Conservation (phyloP, 2,797 vertebrate genomes). For the Melanotaenia trifasciata region DNA sequence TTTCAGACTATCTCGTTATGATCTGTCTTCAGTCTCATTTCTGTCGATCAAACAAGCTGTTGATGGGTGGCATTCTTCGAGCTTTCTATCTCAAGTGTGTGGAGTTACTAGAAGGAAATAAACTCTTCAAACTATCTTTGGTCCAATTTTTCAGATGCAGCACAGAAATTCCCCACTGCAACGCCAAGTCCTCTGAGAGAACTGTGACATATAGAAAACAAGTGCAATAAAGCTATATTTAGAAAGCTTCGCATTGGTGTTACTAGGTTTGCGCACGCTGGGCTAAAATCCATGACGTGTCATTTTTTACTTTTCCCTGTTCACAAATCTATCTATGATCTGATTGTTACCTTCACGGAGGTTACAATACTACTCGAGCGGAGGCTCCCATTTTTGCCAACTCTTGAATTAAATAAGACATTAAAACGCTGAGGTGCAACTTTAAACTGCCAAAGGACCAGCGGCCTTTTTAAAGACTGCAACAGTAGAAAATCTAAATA, state of each 20-base stretch:
- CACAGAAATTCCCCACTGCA: constrained; percentile 34
- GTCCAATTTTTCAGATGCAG: constrained; percentile 76
- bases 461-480: constrained; percentile 49
- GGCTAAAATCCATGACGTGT: constrained; percentile 29
- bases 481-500: constrained; percentile 64
- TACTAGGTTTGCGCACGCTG: constrained; percentile 26
- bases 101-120: constrained; percentile 24
- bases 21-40: constrained; percentile 1
- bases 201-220: constrained; percentile 56
- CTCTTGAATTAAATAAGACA: constrained; percentile 73
- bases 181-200: constrained; percentile 36
- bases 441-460: constrained; percentile 36
- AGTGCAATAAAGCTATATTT: constrained; percentile 78
- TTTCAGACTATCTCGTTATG: neutral
- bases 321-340: constrained; percentile 27
- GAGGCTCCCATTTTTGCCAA: constrained; percentile 56
- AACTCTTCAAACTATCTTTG: constrained; percentile 72
- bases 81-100: constrained; percentile 13
- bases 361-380: constrained; percentile 22
- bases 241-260: constrained; percentile 61
- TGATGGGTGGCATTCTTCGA: constrained; percentile 14
- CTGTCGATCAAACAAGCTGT: constrained; percentile 15
- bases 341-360: constrained; percentile 20
- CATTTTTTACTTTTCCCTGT: constrained; percentile 21
- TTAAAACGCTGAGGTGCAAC: constrained; percentile 51